These are phyloP conservation scores for Microctonus aethiopoides DNA, from an alignment of 2,888 invertebrate species.

Conservation along the genomic window DNA sequence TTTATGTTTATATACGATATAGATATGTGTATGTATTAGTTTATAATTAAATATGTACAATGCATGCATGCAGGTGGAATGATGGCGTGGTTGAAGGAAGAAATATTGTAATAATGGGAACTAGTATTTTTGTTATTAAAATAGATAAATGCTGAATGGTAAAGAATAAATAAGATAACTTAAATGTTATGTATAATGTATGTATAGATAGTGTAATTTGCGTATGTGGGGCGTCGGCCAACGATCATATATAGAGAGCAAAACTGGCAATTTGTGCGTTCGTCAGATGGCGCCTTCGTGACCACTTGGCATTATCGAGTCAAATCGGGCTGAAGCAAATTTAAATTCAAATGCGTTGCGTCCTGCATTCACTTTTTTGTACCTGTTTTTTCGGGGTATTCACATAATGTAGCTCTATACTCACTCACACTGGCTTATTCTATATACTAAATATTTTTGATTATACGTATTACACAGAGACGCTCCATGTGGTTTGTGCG, in stretches of 20 bases:
- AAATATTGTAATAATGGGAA: not conserved
- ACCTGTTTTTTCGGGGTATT: conserved; percentile 3
- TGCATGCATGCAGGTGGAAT: not conserved
- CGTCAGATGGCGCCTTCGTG: conserved; percentile 66
- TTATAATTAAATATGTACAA: not conserved
- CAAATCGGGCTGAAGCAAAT: conserved; percentile 49
- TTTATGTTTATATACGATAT: not conserved
- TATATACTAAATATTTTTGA: conserved; percentile 56
- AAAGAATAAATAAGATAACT: not conserved
- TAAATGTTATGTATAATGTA: not conserved
- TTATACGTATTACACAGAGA: conserved; percentile 65
- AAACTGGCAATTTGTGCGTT: conserved; percentile 58
- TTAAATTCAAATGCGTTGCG: conserved; percentile 61
- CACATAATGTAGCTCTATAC: conserved; percentile 7
- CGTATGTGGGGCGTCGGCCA: conserved; percentile 2
- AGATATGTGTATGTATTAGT: not conserved
- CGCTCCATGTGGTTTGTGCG: conserved; percentile 26
- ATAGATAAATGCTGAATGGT: not conserved
- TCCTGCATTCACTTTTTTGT: conserved; percentile 16
- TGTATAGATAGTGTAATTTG: not conserved
- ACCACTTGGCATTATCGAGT: conserved; percentile 59
- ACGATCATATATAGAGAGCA: conserved; percentile 21
- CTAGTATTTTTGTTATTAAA: not conserved
- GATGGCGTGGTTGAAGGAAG: not conserved
- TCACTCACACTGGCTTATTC: conserved; percentile 40